phyloP scores from a whole-genome alignment of 2,888 invertebrate genomes.

The Mesorhabditis spiculigera region DNA sequence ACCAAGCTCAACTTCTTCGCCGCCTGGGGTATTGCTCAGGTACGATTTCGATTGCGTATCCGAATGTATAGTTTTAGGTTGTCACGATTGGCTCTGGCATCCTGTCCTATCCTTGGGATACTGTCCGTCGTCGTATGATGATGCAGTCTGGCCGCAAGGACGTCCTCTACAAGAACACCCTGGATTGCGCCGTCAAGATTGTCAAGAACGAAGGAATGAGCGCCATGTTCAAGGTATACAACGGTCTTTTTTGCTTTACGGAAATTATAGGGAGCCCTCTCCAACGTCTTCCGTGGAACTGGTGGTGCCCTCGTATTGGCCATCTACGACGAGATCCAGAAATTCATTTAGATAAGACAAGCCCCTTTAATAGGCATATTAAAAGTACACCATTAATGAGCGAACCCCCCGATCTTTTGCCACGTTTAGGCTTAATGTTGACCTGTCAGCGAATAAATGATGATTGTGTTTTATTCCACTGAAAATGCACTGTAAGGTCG shows the following conservation, averaged over 20 bases:
- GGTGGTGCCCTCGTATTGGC: conserved; percentile 43
- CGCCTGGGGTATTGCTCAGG: conserved; percentile 75
- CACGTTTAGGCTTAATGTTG: no score
- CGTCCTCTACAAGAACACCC: conserved; percentile 81
- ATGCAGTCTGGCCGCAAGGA: conserved; percentile 93
- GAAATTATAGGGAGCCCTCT: conserved; percentile 42
- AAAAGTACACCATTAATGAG: no score
- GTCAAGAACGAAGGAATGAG: conserved; percentile 75
- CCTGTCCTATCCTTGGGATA: conserved; percentile 93
- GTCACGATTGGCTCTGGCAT: conserved; percentile 85
- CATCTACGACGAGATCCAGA: conserved; percentile 36
- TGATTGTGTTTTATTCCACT: no score
- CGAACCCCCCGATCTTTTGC: no score
- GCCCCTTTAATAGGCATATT: no score
- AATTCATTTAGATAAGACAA: conserved; percentile 13
- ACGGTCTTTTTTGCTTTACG: not conserved
- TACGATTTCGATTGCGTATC: conserved; percentile 15
- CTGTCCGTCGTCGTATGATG: conserved; percentile 94
- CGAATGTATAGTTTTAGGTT: conserved; percentile 62
- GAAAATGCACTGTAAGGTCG: no score
- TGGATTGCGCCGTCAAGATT: conserved; percentile 87
- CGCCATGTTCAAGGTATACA: conserved; percentile 80
- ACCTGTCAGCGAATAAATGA: no score
- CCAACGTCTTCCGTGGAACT: conserved; percentile 48
- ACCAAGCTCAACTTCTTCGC: conserved; percentile 84